Base-by-base conservation (phyloP, 2,113 vertebrate genomes). In the Lampris incognitus region DNA sequence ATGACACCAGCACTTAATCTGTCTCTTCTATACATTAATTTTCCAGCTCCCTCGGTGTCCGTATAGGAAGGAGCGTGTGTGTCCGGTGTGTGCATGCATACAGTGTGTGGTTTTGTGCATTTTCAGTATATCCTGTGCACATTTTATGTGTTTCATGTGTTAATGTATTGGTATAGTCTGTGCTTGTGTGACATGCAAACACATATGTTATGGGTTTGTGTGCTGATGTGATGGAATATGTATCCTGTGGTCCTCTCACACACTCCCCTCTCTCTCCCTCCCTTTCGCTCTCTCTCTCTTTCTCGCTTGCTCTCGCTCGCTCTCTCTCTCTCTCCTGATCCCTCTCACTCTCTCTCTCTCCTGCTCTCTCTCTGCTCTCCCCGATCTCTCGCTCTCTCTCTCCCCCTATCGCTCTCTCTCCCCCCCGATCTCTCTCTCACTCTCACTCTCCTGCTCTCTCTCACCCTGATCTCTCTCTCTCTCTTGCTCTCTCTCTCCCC, bases 1-100 rank as follows among this genome's bases (percentile, higher is more conserved):
- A 78, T 58, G 84, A 85, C 73, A 82, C 49, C 24, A 1, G 63
- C 72, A n/a, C 37, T 2, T 52, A 73, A 74, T 82, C 61, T 3
- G 46, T 13, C 40, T 56, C 74, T 64, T 68, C 55, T 69, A 78
- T 52, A 85, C 85, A 57, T 78, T 50, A 78, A 82, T 48, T 74
- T 69, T 69, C 78, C 64, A 83, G 74, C 51, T 66, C 49, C 3
- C 9, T 41, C 24, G 63, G 10, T 78, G 50, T 57, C 68, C 67
- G 52, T 46, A 4, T 66, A n/a, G 49, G 52, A 38, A 50, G 37
- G 38, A 50, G 75, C 59, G 39, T 48, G 56, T 46, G 56, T 62
- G 56, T 39, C 55, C 56, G 24, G 37, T 36, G 44, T 51, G 48
- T 75, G 58, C 37, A 11, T 62, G 40, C 58, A 65, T 54, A 64